phyloP scores from a whole-genome alignment of 1,140 invertebrate genomes.

The Diploscapter pachys region DNA sequence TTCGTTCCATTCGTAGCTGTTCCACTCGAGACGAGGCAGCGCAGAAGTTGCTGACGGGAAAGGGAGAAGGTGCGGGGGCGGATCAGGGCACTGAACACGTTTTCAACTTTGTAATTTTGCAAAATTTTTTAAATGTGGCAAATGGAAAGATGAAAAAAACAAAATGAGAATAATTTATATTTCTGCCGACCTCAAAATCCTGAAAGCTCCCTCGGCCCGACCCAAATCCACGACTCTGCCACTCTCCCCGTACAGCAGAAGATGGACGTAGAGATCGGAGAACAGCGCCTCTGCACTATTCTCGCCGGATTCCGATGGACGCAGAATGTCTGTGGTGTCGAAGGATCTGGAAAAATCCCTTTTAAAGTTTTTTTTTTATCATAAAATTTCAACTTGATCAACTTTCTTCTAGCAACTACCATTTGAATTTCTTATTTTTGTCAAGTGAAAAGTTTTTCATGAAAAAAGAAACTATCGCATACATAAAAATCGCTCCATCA shows the following conservation, averaged over 20 bases:
- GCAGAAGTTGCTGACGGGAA: slow-evolving; percentile 20
- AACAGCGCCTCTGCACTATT: slow-evolving; percentile 49
- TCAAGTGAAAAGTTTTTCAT: neutral
- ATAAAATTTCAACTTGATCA: no score
- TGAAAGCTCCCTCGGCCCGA: slow-evolving; percentile 51
- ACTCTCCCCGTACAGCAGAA: slow-evolving; percentile 54
- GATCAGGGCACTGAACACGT: neutral
- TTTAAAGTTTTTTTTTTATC: neutral
- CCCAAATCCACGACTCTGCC: slow-evolving; percentile 54
- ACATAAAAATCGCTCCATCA: neutral
- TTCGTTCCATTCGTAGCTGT: slow-evolving; percentile 33
- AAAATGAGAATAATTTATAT: slow-evolving; percentile 8
- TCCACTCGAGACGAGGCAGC: slow-evolving; percentile 52
- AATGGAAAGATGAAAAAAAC: neutral
- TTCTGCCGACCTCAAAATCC: slow-evolving; percentile 47
- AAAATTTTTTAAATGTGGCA: neutral
- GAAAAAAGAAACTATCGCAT: neutral
- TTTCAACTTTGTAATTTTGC: neutral
- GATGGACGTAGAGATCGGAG: slow-evolving; percentile 55
- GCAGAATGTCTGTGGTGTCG: slow-evolving; percentile 52
- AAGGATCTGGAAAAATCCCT: slow-evolving; percentile 43
- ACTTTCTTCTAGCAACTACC: no score
- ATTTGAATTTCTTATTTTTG: no score
- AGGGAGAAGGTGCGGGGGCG: neutral
- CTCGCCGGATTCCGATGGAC: slow-evolving; percentile 45